Base-by-base conservation (phyloP, 2,888 invertebrate genomes). In the Phytoseiulus persimilis region DNA sequence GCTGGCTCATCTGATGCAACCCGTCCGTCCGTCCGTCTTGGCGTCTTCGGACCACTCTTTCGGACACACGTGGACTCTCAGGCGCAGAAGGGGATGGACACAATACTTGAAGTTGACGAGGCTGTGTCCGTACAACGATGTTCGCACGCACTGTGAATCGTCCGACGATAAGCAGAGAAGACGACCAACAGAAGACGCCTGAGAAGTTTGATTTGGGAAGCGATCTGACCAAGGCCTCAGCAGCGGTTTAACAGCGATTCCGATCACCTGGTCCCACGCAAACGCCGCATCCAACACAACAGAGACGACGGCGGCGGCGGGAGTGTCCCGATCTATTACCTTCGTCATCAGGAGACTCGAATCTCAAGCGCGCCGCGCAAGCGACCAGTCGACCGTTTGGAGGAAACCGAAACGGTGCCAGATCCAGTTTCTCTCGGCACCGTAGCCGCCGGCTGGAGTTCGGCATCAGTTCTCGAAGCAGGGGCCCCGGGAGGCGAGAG, bases 81-180 rank as follows among this genome's bases (percentile, higher is more conserved):
- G 65, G 1, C 65, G 18, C 65, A 65, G 65, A 3, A 65, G 18
- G 65, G 65, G 65, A 65, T 65, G 18, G 65, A 65, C 65, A 65
- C 65, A 65, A 65, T 65, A 65, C 65, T 65, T 65, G 65, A 65
- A 65, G 65, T 65, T 65, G 65, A 65, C 65, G 65, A 65, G 65
- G 65, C 65, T 65, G 65, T 65, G 65, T 65, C 65, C 65, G 65
- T 65, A 65, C 65, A 28, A 65, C 65, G 65, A 23, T 65, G 65
- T 65, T 65, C 65, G 65, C 65, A 65, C 65, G 65, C 65, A 65
- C 65, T 65, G 65, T 23, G 65, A 65, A 65, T 65, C 18, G 65
- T 65, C 65, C 65, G 65, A 65, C 65, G 65, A 1, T 65, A 65
- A 65, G 65, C 65, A 65, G 65, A 65, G 18, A 65, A 28, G 65